Conservation (phyloP, 2,888 invertebrate species). For the Hemaris fuciformis region DNA sequence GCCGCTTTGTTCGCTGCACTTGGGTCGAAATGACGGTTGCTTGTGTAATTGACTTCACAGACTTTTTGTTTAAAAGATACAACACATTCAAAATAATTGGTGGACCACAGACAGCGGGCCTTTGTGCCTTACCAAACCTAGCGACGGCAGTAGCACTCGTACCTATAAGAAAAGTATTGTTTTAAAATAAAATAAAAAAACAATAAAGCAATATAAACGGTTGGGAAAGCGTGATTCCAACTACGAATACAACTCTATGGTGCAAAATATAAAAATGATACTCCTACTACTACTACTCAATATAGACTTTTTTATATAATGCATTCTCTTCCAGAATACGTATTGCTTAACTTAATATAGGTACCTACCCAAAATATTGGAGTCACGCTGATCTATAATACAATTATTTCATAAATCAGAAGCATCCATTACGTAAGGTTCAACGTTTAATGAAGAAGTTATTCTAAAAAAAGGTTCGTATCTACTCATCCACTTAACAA, state of each 20-base stretch:
- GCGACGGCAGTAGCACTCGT: not conserved
- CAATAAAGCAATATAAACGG: too few relatives aligned
- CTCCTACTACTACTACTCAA: not conserved
- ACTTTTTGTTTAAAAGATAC: not conserved
- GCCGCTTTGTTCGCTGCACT: not conserved
- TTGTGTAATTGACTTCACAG: not conserved
- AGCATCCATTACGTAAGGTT: constrained; percentile 23
- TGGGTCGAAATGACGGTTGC: not conserved
- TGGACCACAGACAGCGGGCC: not conserved
- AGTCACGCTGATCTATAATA: not conserved
- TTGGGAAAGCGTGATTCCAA: too few relatives aligned
- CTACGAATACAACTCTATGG: too few relatives aligned
- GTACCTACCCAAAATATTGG: not conserved
- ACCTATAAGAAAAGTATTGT: not conserved
- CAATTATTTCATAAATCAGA: constrained; percentile 21
- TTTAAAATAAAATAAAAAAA: not conserved
- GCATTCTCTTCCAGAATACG: not conserved
- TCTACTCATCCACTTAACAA: constrained; percentile 61
- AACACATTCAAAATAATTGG: not conserved
- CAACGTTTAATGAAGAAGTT: constrained; percentile 24
- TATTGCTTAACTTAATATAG: not conserved
- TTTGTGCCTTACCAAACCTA: not conserved
- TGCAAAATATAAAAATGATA: not conserved
- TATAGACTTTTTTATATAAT: not conserved
- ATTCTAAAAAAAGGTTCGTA: constrained; percentile 53